phyloP scores from a whole-genome alignment of 2,113 vertebrate genomes.

The Marmota monax region DNA sequence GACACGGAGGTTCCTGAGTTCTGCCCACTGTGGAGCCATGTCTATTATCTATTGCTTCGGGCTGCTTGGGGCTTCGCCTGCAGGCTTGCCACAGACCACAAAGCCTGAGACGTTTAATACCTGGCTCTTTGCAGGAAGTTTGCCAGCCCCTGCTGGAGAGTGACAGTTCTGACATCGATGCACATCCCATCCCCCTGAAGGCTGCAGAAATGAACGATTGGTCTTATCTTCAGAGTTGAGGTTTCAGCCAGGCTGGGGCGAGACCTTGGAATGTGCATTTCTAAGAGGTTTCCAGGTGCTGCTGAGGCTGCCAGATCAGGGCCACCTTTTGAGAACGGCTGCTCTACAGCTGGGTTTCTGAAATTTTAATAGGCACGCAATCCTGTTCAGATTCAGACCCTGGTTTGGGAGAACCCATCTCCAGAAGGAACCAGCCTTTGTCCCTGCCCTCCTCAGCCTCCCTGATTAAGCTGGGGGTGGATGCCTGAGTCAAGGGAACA shows the following conservation, averaged over 20 bases:
- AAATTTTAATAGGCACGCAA: neutral
- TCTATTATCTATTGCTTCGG: neutral
- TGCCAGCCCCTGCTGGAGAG: neutral
- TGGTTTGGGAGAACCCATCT: neutral
- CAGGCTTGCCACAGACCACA: neutral
- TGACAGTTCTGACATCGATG: too few relatives aligned
- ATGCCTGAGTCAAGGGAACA: too few relatives aligned
- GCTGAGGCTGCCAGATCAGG: neutral
- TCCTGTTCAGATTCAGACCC: neutral
- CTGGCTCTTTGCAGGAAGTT: neutral
- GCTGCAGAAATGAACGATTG: neutral
- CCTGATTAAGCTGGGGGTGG: neutral
- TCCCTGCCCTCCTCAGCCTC: neutral
- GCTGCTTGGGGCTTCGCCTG: neutral
- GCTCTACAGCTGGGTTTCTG: neutral
- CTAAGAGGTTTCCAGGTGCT: neutral
- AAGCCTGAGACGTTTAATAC: neutral
- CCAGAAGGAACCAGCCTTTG: neutral
- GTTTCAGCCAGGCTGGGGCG: neutral
- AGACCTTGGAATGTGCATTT: neutral
- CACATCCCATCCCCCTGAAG: neutral
- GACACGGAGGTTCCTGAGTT: neutral
- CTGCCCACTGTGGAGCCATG: neutral
- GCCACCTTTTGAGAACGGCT: neutral
- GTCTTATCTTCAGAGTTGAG: too few relatives aligned